These are phyloP conservation scores for Sapayoa aenigma DNA, from an alignment of 2,113 vertebrate species.

Conservation along the genomic window DNA sequence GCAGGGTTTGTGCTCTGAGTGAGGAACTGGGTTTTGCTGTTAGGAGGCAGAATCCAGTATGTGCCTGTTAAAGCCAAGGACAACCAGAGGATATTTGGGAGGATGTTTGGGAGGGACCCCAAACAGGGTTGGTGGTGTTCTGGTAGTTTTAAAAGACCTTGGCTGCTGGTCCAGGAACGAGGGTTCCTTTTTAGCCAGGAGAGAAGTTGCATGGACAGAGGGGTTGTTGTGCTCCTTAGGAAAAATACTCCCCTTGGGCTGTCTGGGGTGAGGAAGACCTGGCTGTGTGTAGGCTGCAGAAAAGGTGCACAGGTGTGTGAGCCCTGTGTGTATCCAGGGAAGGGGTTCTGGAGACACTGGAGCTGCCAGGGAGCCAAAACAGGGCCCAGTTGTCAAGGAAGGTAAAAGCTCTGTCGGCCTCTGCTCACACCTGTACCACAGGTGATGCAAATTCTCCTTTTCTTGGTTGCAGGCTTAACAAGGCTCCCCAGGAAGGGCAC, in stretches of 20 bases:
- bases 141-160: background rate
- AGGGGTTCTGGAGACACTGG: background rate
- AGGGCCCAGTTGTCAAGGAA: background rate
- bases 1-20: background rate
- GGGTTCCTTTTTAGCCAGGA: background rate
- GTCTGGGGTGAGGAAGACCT: background rate
- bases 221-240: background rate
- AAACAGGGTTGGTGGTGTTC: background rate
- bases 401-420: background rate
- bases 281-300: background rate
- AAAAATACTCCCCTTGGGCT: background rate
- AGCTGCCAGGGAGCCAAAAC: background rate
- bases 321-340: background rate
- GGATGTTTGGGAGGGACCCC: background rate
- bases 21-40: background rate
- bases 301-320: background rate
- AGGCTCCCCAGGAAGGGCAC: background rate
- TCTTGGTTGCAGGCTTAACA: background rate
- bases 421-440: background rate
- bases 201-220: no score
- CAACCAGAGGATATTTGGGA: no score
- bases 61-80: background rate
- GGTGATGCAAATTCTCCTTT: background rate
- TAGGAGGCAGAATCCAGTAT: background rate
- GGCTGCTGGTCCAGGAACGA: no score